Evolutionary conservation across 2,113 vertebrate genomes (phyloP), one percentile per base, ranked within the genome.

Genomic region (Furnarius figulus): DNA sequence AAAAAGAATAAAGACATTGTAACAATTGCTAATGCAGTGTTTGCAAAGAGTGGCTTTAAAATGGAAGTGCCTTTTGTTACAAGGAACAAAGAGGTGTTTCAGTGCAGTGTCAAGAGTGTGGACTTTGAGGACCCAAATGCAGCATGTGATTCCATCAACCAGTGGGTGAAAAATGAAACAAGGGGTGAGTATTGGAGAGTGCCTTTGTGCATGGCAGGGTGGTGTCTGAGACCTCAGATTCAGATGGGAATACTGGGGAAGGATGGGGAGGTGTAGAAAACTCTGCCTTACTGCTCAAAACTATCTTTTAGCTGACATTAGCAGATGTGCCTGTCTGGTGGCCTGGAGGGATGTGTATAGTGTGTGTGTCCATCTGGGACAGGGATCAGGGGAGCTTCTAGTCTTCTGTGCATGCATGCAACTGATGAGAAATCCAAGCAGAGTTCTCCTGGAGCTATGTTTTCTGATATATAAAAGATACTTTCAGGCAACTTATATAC

Each of bases 121-220:
- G 96, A 99, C 98, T 99, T 99, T 8, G 97, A 97, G 49, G 96
- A 99, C 85, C 96, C 98, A 7, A 67, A 95, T n/a, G 40, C 49
- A 50, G 99, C 99, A 42, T 98, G 98, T 23, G 98, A 98, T n/a
- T 84, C 97, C 86, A 98, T 99, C 96, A 99, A 99, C 23, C 44
- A 93, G 10, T 99, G 99, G 99, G 98, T 99, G 80, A 99, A 97
- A 94, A 99, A 99, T 46, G 98, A 98, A 94, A 99, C 99, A 65
- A 98, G 98, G 94, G 99, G 99, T 99, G 94, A 95, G 98, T 94
- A 90, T 67, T 78, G 55, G 44, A 2, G 3, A 47, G 44, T 44
- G 37, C 47, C 27, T 67, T 25, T 53, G 37, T 56, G n/a, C 14
- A 2, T 33, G 66, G 27, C 40, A 62, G 25, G 11, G 8, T 68